Base-by-base conservation (phyloP, 2,888 invertebrate genomes). In the Drosophila falleni region DNA sequence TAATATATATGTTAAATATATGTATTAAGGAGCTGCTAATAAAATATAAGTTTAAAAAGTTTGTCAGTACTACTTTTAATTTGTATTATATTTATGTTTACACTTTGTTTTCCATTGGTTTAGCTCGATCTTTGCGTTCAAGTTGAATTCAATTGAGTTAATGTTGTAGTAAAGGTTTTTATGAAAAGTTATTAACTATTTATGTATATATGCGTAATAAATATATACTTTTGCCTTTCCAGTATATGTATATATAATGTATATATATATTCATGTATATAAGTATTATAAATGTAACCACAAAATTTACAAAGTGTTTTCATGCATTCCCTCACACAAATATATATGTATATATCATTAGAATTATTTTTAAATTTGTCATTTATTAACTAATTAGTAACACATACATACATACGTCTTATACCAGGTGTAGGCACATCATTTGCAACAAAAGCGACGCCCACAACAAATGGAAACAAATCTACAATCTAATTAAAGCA, bases 401-500 rank as follows among this genome's bases (percentile, higher is more conserved):
- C 39, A 33, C 39, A 63, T 44, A 50, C 60, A 53, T 37, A 65
- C 37, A 67, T 44, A 71, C 63, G 64, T 64, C 49, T 74, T 62
- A 75, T 62, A 76, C 50, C 79, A 60, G 71, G 70, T 69, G 85
- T 88, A 90, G 90, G 90, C 91, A 90, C 89, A 79, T 81, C 84
- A 88, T 79, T 87, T 84, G 80, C 82, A 89, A 90, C 81, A 83
- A 79, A 88, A 85, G 66, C 71, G 61, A 74, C 69, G 82, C 72
- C 74, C 74, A 87, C 74, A 80, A 71, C 86, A 86, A 76, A 63
- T 86, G 71, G 84, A 87, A 88, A 89, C 76, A 74, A 80, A 71
- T 86, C 89, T 87, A 88, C 71, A 83, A 80, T 79, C 87, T 87
- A 87, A 86, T 87, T 89, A 87, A 87, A 87, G 89, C 89, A 83